phyloP scores from a whole-genome alignment of 2,888 invertebrate genomes.

The Lycocerus yunnanus region DNA sequence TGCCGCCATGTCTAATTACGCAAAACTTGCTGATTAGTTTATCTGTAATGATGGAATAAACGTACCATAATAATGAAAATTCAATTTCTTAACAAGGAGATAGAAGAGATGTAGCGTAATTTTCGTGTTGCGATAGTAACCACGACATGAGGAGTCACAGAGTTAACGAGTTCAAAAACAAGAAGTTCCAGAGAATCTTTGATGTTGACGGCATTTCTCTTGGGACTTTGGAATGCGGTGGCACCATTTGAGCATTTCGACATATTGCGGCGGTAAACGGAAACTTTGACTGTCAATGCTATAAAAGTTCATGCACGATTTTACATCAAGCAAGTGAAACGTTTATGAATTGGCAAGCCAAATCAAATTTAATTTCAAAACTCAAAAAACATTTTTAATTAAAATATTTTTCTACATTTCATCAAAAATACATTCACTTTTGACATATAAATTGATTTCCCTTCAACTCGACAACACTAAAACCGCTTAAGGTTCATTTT shows the following conservation, averaged over 20 bases:
- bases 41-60: slow-evolving; percentile 36
- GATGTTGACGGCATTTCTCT: slow-evolving; percentile 25
- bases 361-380: not conserved
- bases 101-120: slow-evolving; percentile 16
- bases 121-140: slow-evolving; percentile 36
- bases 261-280: slow-evolving; percentile 27
- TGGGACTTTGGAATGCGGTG: slow-evolving; percentile 12
- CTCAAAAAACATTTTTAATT: not conserved
- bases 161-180: slow-evolving; percentile 22
- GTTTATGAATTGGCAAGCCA: not conserved
- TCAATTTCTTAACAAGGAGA: slow-evolving; percentile 37
- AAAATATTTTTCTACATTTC: not conserved
- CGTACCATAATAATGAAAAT: slow-evolving; percentile 39
- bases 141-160: slow-evolving; percentile 37
- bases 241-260: slow-evolving; percentile 20
- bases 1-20: slow-evolving; percentile 13
- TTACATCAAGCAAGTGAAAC: not conserved
- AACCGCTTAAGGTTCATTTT: not conserved
- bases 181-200: slow-evolving; percentile 26
- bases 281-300: slow-evolving; percentile 22
- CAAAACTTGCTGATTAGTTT: slow-evolving; percentile 21
- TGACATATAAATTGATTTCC: not conserved
- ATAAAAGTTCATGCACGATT: slow-evolving; percentile 11
- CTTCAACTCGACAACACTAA: not conserved
- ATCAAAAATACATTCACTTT: not conserved